Evolutionary conservation across 2,113 vertebrate genomes (phyloP).

Genomic region (Toxostoma redivivum): DNA sequence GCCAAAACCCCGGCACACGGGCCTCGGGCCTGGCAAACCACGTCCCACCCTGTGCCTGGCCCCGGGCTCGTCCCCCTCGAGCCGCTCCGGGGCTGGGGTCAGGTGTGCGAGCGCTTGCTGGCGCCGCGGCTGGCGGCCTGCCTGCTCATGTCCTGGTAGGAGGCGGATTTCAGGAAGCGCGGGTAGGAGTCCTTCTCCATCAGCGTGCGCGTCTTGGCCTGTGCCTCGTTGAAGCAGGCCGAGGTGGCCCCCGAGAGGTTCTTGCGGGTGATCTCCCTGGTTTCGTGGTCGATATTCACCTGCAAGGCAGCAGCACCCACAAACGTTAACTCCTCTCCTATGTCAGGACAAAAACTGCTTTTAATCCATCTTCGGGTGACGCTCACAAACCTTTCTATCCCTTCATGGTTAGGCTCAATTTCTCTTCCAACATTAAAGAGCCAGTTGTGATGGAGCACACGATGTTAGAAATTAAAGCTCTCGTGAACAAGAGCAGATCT

Average conservation of each 20-base stretch:
- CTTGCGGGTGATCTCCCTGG: constrained; percentile 73
- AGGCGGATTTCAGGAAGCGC: constrained; percentile 74
- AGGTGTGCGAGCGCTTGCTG: constrained; percentile 66
- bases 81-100: neutral
- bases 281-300: constrained; percentile 84
- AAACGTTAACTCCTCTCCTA: neutral
- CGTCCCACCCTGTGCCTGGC: neutral
- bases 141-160: constrained; percentile 73
- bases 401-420: neutral
- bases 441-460: rapidly evolving
- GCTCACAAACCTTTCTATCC: neutral
- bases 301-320: constrained; percentile 33
- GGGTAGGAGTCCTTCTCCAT: constrained; percentile 85
- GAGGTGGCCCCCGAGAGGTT: constrained; percentile 61
- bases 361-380: neutral
- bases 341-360: neutral
- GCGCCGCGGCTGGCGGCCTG: constrained; percentile 43
- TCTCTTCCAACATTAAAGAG: neutral
- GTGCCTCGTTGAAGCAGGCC: constrained; percentile 71
- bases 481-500: neutral
- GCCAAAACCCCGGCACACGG: rapidly evolving
- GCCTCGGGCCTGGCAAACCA: rapidly evolving
- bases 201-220: constrained; percentile 73
- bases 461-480: neutral
- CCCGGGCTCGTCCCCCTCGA: neutral